Conservation (phyloP, 2,888 invertebrate genomes). For the Heterodera filipjevi region DNA sequence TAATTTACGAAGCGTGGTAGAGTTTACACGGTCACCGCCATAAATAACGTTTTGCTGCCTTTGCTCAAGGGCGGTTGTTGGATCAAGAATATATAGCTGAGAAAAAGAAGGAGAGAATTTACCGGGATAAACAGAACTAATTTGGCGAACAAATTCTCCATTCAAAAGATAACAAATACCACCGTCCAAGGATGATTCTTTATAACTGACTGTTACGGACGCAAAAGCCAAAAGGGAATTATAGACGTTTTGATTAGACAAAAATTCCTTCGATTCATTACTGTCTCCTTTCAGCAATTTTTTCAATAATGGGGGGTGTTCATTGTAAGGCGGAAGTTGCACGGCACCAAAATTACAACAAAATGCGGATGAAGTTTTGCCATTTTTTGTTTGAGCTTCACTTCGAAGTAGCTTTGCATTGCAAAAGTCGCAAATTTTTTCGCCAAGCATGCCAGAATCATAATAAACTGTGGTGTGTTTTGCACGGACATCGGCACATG, state of each 20-base stretch:
- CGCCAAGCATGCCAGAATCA: not conserved
- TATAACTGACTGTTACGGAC: not conserved
- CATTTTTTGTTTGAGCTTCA: slow-evolving; percentile 5
- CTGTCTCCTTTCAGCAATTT: not conserved
- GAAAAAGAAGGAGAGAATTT: slow-evolving; percentile 6
- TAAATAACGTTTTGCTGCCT: not conserved
- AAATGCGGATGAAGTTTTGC: not conserved
- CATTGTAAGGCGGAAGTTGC: not conserved
- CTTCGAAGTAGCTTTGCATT: not conserved
- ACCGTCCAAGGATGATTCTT: slow-evolving; percentile 11
- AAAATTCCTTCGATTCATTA: not conserved
- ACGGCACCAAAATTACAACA: not conserved
- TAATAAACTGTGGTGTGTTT: not conserved
- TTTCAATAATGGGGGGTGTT: slow-evolving; percentile 5
- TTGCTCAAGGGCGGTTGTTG: not conserved
- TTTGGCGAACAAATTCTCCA: not conserved
- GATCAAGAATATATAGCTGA: slow-evolving; percentile 16
- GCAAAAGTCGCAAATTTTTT: not conserved
- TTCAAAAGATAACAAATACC: slow-evolving; percentile 13
- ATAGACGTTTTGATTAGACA: not conserved
- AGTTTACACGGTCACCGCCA: not conserved
- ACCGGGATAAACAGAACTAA: slow-evolving; percentile 1
- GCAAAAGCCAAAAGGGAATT: not conserved
- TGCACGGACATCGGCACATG: not conserved
- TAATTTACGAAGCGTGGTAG: not conserved